Conservation (phyloP, 1,140 invertebrate genomes). For the Pentalonia nigronervosa region DNA sequence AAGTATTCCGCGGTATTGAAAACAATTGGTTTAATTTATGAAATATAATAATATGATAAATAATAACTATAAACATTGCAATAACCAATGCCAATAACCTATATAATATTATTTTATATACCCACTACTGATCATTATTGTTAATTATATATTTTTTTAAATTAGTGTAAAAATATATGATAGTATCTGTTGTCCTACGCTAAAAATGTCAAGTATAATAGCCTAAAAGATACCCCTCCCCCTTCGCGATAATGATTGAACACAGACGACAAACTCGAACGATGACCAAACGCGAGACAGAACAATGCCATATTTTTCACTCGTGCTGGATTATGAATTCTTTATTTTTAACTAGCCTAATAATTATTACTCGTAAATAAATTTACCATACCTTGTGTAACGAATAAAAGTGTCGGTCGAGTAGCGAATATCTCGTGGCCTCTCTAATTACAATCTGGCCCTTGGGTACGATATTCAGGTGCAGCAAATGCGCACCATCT, state of each 20-base stretch:
- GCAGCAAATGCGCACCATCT: background rate
- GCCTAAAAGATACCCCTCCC: background rate
- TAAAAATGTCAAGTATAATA: too few species aligned
- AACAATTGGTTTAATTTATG: too few species aligned
- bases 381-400: background rate
- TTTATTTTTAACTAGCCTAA: background rate
- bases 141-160: too few species aligned
- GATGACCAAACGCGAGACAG: background rate
- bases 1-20: too few species aligned
- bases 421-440: background rate
- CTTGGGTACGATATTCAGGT: constrained; percentile 1
- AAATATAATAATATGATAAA: too few species aligned
- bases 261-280: background rate
- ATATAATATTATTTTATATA: too few species aligned
- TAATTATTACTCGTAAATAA: background rate
- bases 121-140: too few species aligned
- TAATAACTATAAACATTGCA: too few species aligned
- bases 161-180: too few species aligned
- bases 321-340: background rate
- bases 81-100: too few species aligned
- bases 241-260: too few species aligned
- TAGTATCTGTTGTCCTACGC: too few species aligned
- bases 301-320: background rate
- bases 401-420: background rate
- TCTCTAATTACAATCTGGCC: constrained; percentile 6